Base-by-base conservation (phyloP, 1,140 invertebrate genomes). In the Heliconius himera region DNA sequence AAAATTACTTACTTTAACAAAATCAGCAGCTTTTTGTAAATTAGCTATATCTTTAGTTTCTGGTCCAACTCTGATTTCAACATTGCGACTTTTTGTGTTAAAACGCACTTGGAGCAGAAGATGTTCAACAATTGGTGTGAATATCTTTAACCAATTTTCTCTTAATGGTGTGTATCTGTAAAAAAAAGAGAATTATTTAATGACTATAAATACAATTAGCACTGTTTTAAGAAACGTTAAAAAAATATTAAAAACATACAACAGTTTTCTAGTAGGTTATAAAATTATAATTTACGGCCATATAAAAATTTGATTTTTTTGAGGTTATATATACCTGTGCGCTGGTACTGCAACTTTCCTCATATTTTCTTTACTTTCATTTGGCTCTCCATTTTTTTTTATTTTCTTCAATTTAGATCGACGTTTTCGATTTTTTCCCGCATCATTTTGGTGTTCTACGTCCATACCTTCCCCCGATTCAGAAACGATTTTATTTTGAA, bases 121-220 rank as follows among this genome's bases (percentile, higher is more conserved):
- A 93, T 99, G 97, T 92, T 99, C 98, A 8, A 99, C 99, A 38
- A 99, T 96, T 0, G 99, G 99, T 74, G 97, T 98, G 88, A 99
- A 99, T 84, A 99, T 99, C 94, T 99, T 99, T 92, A 98, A 95
- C 99, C 99, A 99, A 89, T 98, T 98, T 90, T 99, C 97, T 95
- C 99, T 99, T 1, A 99, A 89, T 20, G 99, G 98, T 46, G 98
- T 97, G 86, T 99, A 99, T 92, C 99, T 96, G 92, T 96, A 96
- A 72, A 95, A 88, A 66, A 96, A 97, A 16, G 41, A 4, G 13
- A 16, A 46, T 51, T 20, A 20, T 51, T 20, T 51, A 51, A 51
- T 51, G 18, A 20, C 2, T 51, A 18, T 51, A 20, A 6, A 20
- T 20, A 6, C 16, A 20, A 51, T 18, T 51, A 6, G 49, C 18